Percentiles rank a stretch among this genome's conserved stretches.
Evolutionary conservation across 1,140 invertebrate genomes (phyloP).

Genomic region (Vanessa atalanta): DNA sequence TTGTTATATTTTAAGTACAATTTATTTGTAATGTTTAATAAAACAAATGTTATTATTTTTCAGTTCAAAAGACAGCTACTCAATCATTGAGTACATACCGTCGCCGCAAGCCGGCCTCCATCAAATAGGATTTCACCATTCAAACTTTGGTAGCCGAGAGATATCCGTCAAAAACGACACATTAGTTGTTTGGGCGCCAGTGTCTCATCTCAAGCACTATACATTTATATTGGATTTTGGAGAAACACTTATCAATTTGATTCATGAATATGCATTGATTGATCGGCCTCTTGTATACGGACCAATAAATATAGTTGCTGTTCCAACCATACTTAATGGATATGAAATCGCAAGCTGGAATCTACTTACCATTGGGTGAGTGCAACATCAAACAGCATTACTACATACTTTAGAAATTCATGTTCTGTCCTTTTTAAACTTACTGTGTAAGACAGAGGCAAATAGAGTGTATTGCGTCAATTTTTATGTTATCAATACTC

Average conservation of each 20-base stretch:
- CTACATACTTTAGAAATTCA: not conserved
- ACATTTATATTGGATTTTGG: conserved; percentile 59
- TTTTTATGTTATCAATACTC: too few relatives aligned
- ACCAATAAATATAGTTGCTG: conserved; percentile 67
- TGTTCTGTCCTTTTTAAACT: too few relatives aligned
- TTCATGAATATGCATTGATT: conserved; percentile 56
- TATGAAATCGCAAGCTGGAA: conserved; percentile 72
- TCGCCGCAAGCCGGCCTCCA: conserved; percentile 64
- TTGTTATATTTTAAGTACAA: not conserved
- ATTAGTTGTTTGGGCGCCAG: conserved; percentile 61
- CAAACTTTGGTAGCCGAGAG: conserved; percentile 49
- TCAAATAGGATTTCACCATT: conserved; percentile 69
- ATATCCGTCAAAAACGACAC: conserved; percentile 54
- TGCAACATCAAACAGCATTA: conserved; percentile 18
- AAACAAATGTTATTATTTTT: not conserved
- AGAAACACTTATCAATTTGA: conserved; percentile 56
- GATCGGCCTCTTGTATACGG: conserved; percentile 58
- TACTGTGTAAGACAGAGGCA: too few relatives aligned
- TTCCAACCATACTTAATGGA: conserved; percentile 57
- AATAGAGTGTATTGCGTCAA: too few relatives aligned
- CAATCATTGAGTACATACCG: conserved; percentile 59
- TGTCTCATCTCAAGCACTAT: conserved; percentile 48
- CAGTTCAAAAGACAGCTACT: conserved; percentile 53
- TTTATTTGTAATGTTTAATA: not conserved
- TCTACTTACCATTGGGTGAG: conserved; percentile 69